Base-by-base conservation (phyloP, 1,140 invertebrate genomes). In the Aplysia californica region DNA sequence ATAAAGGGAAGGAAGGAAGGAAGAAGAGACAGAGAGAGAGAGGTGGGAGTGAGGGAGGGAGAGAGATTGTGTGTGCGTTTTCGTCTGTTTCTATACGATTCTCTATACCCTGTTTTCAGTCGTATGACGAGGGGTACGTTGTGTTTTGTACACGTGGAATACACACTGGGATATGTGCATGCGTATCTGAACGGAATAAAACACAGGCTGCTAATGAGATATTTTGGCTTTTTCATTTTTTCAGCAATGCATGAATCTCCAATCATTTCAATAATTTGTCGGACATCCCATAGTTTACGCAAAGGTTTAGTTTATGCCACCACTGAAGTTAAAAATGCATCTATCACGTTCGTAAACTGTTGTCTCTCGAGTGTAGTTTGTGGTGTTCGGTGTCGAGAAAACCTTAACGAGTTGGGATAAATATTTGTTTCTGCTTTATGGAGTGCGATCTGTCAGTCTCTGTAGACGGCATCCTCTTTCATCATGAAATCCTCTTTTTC, bases 21-120 rank as follows among this genome's bases (percentile, higher is more conserved):
- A 58, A 59, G 50, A 33, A 59, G 70, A 55, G 26, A 35, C 6
- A 41, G 41, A 71, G 29, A 41, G 36, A 55, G 39, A 41, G 36
- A 71, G 68, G 50, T n/a, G 61, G 68, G 61, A 75, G 29, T 2
- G 72, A 65, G 39, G 41, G 36, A 75, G 58, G 10, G 31, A 50
- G 58, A 65, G n/a, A 44, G 58, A 31, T 18, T 33, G 59, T 29
- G 36, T 33, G 59, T 29, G 36, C 31, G 59, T 29, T 33, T 35
- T 15, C 23, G 26, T 10, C n/a, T 33, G n/a, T 59, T 26, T n/a
- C 44, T 15, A 15, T 50, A n/a, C 15, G 15, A n/a, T 50, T 15
- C 44, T 50, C 15, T 15, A n/a, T n/a, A 50, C 15, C 15, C n/a
- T 15, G n/a, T n/a, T 50, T 15, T n/a, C n/a, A n/a, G 44, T 50